A percentile compares a stretch with the other conserved stretches of the same genome.
phyloP scores from a whole-genome alignment of 2,113 vertebrate genomes.

The Ia io region DNA sequence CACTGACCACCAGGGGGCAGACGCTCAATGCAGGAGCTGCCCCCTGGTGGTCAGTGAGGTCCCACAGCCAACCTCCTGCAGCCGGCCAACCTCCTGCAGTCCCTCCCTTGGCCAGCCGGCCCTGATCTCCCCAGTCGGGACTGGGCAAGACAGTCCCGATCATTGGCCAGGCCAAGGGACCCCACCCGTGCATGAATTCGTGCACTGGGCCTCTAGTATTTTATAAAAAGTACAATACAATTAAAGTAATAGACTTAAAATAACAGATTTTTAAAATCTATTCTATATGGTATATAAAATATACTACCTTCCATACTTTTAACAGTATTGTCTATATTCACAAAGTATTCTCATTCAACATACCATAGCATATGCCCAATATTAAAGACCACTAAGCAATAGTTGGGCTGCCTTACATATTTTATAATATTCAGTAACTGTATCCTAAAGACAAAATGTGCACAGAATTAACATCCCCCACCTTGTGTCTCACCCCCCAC shows the following conservation, averaged over 20 bases:
- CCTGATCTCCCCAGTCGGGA: too few species aligned
- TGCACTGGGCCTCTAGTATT: not conserved
- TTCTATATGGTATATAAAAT: not conserved
- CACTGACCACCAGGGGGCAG: too few species aligned
- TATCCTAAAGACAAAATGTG: conserved; percentile 16
- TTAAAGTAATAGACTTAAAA: not conserved
- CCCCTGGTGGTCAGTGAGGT: too few species aligned
- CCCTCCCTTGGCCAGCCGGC: too few species aligned
- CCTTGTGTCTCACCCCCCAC: not conserved
- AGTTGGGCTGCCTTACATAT: not conserved
- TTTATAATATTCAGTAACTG: conserved; percentile 21
- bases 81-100: too few species aligned
- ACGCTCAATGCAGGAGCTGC: too few species aligned
- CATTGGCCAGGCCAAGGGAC: too few species aligned
- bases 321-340: not conserved
- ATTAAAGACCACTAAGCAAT: not conserved
- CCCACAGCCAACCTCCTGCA: too few species aligned
- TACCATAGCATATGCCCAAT: not conserved
- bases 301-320: not conserved
- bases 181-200: too few species aligned
- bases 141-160: too few species aligned
- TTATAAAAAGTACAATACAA: not conserved
- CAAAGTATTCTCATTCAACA: conserved; percentile 22
- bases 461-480: not conserved
- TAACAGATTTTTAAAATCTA: not conserved